Conservation (phyloP, 2,888 invertebrate species). For the Lithophane leautieri region DNA sequence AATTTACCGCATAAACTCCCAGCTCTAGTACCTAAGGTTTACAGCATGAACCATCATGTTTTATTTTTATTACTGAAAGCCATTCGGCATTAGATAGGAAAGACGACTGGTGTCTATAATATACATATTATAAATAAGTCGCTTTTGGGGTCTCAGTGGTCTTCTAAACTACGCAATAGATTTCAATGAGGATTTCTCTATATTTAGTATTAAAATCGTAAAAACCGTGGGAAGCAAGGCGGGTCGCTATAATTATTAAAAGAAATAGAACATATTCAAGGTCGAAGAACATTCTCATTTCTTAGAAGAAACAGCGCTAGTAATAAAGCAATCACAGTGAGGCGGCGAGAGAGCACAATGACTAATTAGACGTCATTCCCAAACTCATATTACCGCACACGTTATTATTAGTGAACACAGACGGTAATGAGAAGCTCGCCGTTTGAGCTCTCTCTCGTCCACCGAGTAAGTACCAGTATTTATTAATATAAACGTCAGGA, state of each 20-base stretch:
- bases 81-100: slow-evolving; percentile 28
- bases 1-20: slow-evolving; percentile 58
- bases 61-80: slow-evolving; percentile 56
- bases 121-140: neutral
- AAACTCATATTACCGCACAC: slow-evolving; percentile 54
- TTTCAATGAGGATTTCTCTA: neutral
- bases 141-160: neutral
- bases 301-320: slow-evolving; percentile 21
- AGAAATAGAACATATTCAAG: slow-evolving; percentile 19
- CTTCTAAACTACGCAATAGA: neutral
- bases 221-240: neutral
- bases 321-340: slow-evolving; percentile 57
- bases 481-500: slow-evolving; percentile 65
- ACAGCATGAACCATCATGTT: slow-evolving; percentile 47
- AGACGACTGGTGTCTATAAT: slow-evolving; percentile 13
- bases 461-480: slow-evolving; percentile 54
- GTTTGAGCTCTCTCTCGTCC: slow-evolving; percentile 55
- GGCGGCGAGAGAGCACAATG: slow-evolving; percentile 43
- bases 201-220: neutral
- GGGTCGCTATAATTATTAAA: neutral
- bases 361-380: slow-evolving; percentile 60
- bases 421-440: slow-evolving; percentile 60
- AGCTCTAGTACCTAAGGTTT: slow-evolving; percentile 46
- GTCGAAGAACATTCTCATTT: slow-evolving; percentile 32
- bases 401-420: slow-evolving; percentile 52